These are phyloP conservation scores for Fregetta grallaria DNA, from an alignment of 2,113 vertebrate genomes.

Conservation along the genomic window DNA sequence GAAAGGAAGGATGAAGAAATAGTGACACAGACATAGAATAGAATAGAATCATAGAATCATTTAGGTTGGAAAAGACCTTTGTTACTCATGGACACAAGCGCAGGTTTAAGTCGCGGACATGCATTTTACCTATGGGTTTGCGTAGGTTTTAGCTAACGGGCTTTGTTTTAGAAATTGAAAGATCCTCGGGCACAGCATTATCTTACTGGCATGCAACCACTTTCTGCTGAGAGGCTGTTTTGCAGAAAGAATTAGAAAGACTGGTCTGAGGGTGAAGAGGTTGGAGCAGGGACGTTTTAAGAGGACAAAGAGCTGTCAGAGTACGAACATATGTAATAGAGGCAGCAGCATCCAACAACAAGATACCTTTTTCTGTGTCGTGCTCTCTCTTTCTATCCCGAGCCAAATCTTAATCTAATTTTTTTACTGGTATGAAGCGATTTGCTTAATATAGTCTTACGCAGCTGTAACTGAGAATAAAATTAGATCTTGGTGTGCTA, in stretches of 20 bases:
- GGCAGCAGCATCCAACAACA: not conserved
- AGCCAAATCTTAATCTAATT: not conserved
- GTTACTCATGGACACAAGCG: not conserved
- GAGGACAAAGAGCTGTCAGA: not conserved
- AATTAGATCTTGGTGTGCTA: slow-evolving; percentile 41
- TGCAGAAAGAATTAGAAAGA: not conserved
- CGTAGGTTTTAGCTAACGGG: not conserved
- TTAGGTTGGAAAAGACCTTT: no score
- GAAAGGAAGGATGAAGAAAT: not conserved
- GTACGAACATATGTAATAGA: not conserved
- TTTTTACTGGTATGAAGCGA: not conserved
- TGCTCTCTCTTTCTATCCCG: not conserved
- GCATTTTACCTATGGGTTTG: not conserved
- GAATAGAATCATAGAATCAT: no score
- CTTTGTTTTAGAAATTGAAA: not conserved
- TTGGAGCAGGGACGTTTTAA: not conserved
- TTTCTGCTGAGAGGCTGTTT: not conserved
- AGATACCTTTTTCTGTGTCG: not conserved
- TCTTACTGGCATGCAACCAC: not conserved
- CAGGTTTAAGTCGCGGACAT: not conserved
- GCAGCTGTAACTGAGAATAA: slow-evolving; percentile 27
- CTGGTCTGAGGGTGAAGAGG: not conserved
- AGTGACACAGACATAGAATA: accelerated
- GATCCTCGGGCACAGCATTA: accelerated
- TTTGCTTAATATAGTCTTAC: slow-evolving; percentile 26